These are phyloP conservation scores for Acronicta alni DNA, from an alignment of 2,888 invertebrate genomes.

Conservation along the genomic window DNA sequence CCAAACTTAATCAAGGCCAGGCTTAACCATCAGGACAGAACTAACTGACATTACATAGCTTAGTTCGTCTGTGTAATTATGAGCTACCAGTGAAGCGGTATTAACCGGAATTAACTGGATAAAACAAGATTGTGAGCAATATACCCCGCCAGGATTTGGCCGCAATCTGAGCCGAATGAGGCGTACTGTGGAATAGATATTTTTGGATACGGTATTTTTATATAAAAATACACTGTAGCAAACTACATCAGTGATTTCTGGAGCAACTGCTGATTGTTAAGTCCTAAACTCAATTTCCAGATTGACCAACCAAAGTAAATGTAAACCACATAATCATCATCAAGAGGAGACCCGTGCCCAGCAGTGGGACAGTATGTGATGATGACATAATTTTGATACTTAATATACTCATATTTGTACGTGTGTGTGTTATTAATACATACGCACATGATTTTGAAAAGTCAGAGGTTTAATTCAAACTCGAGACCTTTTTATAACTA, in stretches of 20 bases:
- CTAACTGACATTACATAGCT: slow-evolving; percentile 49
- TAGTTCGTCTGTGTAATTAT: slow-evolving; percentile 56
- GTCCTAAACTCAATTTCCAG: too few species aligned
- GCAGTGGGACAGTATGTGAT: too few species aligned
- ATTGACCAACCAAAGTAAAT: too few species aligned
- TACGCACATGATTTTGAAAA: too few species aligned
- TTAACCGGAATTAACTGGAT: slow-evolving; percentile 68
- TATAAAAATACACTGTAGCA: not conserved
- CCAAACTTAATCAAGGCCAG: slow-evolving; percentile 38
- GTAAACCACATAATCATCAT: too few species aligned
- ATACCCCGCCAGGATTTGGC: slow-evolving; percentile 66
- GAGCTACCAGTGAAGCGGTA: slow-evolving; percentile 58
- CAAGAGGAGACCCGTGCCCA: too few species aligned
- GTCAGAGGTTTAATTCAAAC: too few species aligned
- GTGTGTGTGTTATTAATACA: too few species aligned
- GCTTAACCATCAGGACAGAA: slow-evolving; percentile 36
- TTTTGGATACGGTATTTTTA: slow-evolving; percentile 44
- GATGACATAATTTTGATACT: too few species aligned
- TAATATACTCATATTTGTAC: too few species aligned
- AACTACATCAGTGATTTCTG: too few species aligned
- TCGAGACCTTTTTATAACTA: too few species aligned
- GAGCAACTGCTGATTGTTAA: not conserved
- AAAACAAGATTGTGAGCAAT: slow-evolving; percentile 69
- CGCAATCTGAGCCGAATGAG: slow-evolving; percentile 61
- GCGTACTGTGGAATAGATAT: slow-evolving; percentile 22